Evolutionary conservation across 2,888 invertebrate species (phyloP).

Genomic region (Caenorhabditis macrosperma): DNA sequence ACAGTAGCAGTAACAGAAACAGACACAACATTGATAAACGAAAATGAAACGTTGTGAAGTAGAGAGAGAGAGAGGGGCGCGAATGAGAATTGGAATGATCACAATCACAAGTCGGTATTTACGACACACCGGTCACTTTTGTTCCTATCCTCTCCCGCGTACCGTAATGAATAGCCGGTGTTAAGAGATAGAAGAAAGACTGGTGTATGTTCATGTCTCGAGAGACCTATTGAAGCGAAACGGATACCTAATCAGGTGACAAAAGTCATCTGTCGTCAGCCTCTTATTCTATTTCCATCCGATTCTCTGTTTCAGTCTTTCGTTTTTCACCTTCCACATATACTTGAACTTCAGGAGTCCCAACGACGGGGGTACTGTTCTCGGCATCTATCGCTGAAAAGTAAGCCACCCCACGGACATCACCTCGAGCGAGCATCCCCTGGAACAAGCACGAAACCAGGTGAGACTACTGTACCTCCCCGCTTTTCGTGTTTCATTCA

Average conservation of each 20-base stretch:
- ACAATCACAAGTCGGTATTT: constrained; percentile 46
- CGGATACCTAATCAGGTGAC: constrained; percentile 57
- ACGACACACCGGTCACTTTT: constrained; percentile 43
- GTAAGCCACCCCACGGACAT: constrained; percentile 69
- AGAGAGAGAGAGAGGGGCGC: constrained; percentile 18
- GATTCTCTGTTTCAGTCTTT: constrained; percentile 14
- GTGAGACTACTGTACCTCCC: constrained; percentile 22
- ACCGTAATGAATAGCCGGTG: constrained; percentile 9
- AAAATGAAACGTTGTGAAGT: constrained; percentile 21
- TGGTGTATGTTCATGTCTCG: background rate
- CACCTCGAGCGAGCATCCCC: constrained; percentile 64
- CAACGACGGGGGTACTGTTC: constrained; percentile 97
- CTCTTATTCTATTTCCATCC: constrained; percentile 15
- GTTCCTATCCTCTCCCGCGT: constrained; percentile 10
- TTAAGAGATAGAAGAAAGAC: no score
- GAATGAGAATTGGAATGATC: constrained; percentile 35
- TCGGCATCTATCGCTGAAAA: constrained; percentile 91
- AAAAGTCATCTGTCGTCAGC: constrained; percentile 36
- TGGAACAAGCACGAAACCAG: constrained; percentile 51
- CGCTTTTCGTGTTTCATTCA: background rate
- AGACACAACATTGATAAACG: constrained; percentile 16
- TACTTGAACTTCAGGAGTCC: constrained; percentile 85
- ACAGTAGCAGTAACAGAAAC: no score
- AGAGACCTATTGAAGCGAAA: constrained; percentile 34
- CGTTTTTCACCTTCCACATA: background rate